Base-by-base conservation (phyloP, 1,140 invertebrate genomes). In the Atta texana region DNA sequence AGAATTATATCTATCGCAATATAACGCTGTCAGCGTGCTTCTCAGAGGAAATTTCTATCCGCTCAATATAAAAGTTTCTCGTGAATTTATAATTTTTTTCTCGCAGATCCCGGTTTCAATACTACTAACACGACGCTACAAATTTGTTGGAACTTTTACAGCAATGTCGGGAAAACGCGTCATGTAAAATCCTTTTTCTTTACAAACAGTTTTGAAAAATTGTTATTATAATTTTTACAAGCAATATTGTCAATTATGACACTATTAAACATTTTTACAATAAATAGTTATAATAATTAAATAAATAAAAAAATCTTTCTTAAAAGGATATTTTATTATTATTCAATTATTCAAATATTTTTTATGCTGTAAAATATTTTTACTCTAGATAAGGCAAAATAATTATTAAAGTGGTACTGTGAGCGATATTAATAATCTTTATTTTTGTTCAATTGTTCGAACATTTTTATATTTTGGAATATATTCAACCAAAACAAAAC, bases 1-100 rank as follows among this genome's bases (percentile, higher is more conserved):
- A 34, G 31, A 4, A 80, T 80, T 57, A 55, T 14, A 8, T 80
- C n/a, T 39, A 44, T 39, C 64, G 44, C 55, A 24, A 24, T 66
- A 51, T 24, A 28, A 55, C 31, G 49, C 51, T 81, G 64, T 59
- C 66, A 44, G 68, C 51, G 57, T 59, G 31, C 69, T 81, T 7
- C 1, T 18, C 1, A 53, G 49, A 74, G 61, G 18, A 72, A 82
- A 72, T 82, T 72, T 72, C 53, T 80, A 69, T 80, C 63, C 63
- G 63, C 49, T 39, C 44, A 21, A 68, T n/a, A 49, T 34, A 18
- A 59, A 82, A 82, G 80, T 78, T 78, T 66, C 44, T 78, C 18
- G 61, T 74, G 80, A 82, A 82, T 82, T 82, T 72, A 72, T 82
- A 82, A 82, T 82, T 82, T 59, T 24, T 24, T 61, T 55, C 10